Conservation (phyloP, 1,140 invertebrate genomes). For the Drosophila watanabei region DNA sequence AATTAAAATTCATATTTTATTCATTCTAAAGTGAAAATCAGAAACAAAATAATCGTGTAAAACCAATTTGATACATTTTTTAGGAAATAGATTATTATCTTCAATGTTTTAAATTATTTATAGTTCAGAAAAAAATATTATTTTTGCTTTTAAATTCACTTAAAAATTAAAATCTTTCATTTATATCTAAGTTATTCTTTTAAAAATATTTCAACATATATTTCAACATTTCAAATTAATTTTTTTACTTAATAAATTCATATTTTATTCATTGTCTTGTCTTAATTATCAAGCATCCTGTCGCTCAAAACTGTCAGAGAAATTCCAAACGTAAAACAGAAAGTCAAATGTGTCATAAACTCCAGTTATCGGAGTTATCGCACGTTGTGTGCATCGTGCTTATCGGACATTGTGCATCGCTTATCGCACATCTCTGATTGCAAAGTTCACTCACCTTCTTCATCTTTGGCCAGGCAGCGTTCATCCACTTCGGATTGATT, state of each 20-base stretch:
- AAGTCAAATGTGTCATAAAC: constrained; percentile 34
- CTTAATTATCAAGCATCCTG: constrained; percentile 77
- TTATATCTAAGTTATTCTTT: background rate
- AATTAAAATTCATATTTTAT: no score
- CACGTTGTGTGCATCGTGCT: constrained; percentile 1
- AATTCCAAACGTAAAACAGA: constrained; percentile 10
- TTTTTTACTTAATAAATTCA: background rate
- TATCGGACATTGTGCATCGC: constrained; percentile 24
- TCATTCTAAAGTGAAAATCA: no score
- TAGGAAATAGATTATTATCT: no score
- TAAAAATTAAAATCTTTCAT: background rate
- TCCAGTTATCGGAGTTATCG: constrained; percentile 43
- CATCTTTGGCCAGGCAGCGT: constrained; percentile 91
- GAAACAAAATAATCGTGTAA: no score
- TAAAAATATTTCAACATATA: rapidly evolving
- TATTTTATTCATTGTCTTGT: background rate
- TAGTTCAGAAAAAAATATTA: no score
- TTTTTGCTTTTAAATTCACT: background rate
- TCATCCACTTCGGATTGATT: constrained; percentile 87
- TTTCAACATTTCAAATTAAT: background rate
- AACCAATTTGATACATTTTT: no score
- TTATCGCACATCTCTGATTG: constrained; percentile 20
- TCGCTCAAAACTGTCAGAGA: constrained; percentile 81
- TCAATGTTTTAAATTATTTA: no score
- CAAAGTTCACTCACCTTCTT: constrained; percentile 89